phyloP scores from a whole-genome alignment of 1,140 invertebrate genomes.

The Drosophila pandora region DNA sequence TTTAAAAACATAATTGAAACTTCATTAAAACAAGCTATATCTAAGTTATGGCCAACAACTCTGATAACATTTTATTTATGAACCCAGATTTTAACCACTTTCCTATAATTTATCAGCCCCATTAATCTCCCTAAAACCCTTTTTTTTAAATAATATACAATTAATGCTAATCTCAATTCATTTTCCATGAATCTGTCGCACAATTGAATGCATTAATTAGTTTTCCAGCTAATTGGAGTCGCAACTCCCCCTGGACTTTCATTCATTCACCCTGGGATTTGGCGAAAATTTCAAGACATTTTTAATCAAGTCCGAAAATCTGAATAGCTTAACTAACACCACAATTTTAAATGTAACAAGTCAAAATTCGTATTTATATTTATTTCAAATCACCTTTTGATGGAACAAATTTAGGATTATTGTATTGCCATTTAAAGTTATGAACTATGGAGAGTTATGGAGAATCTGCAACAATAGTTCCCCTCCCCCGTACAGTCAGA shows the following conservation, averaged over 20 bases:
- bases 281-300: too few species aligned
- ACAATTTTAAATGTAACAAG: too few species aligned
- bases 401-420: too few species aligned
- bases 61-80: background rate
- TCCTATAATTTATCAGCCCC: constrained; percentile 10
- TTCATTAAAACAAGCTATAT: background rate
- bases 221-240: constrained; percentile 22
- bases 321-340: too few species aligned
- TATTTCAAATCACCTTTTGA: too few species aligned
- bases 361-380: too few species aligned
- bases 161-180: constrained; percentile 24
- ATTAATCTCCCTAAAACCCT: background rate
- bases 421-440: too few species aligned
- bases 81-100: background rate
- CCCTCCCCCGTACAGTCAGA: too few species aligned
- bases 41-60: background rate
- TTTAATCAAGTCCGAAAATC: too few species aligned
- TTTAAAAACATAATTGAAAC: background rate
- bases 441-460: too few species aligned
- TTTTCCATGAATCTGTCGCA: constrained; percentile 17
- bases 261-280: constrained; percentile 56
- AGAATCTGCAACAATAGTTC: too few species aligned
- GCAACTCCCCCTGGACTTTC: constrained; percentile 29
- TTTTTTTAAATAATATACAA: constrained; percentile 6
- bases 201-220: constrained; percentile 66